Base-by-base conservation (phyloP, 1,140 invertebrate species). In the Aphelinus atriplicis region DNA sequence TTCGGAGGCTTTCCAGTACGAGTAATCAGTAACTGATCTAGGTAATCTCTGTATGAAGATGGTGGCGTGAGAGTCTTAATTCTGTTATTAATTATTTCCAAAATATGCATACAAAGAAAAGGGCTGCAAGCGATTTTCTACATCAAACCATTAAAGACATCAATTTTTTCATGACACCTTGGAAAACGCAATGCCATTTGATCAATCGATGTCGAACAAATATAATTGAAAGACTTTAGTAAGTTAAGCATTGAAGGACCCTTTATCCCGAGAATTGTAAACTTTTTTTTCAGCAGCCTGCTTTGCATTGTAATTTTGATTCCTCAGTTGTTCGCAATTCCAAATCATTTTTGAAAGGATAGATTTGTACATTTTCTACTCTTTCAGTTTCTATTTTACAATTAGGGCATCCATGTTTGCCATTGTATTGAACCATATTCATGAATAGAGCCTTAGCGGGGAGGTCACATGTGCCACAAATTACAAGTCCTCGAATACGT, bases 401-500 rank as follows among this genome's bases (percentile, higher is more conserved):
- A n/a, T n/a, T n/a, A n/a, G n/a, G n/a, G n/a, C n/a, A n/a, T n/a
- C n/a, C n/a, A n/a, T n/a, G n/a, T n/a, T n/a, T n/a, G n/a, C n/a
- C n/a, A n/a, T n/a, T n/a, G n/a, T n/a, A n/a, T n/a, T n/a, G n/a
- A n/a, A n/a, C n/a, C n/a, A n/a, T n/a, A n/a, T n/a, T n/a, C n/a
- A n/a, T n/a, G n/a, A n/a, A n/a, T n/a, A n/a, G n/a, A 7, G 78
- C 56, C n/a, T 75, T 75, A 0, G 77, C 74, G 9, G 75, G 77
- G 3, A 73, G 69, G 61, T 78, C 78, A 48, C 67, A 56, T 1
- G 75, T 64, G 3, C 75, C 79, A 51, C 77, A 73, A 7, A 78
- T 76, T 7, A 78, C 64, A 51, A 77, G 47, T 26, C 43, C 72
- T 71, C 63, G 50, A 1, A 78, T 61, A 7, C 6, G 50, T 57